Conservation (phyloP, 2,888 invertebrate genomes). For the Frankliniella intonsa region DNA sequence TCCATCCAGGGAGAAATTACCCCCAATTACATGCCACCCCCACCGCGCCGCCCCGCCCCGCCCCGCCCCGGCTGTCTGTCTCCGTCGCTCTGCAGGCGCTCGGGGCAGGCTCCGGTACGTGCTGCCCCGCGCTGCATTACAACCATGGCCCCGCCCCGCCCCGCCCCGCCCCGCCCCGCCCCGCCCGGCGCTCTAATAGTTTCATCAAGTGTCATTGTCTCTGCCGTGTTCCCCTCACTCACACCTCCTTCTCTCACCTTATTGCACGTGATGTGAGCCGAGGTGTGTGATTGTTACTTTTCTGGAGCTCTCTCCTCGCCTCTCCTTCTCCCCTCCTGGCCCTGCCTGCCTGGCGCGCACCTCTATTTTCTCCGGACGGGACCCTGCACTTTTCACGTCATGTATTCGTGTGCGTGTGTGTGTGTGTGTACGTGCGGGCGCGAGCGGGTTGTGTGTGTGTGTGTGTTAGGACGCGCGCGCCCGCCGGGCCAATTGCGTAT, state of each 20-base stretch:
- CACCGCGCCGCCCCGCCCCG: not conserved
- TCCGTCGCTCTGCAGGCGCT: not conserved
- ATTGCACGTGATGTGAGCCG: not conserved
- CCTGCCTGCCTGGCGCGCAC: not conserved
- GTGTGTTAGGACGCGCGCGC: not conserved
- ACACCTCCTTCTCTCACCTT: not conserved
- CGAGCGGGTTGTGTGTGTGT: too few species aligned
- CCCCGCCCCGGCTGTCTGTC: not conserved
- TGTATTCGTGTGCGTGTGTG: not conserved
- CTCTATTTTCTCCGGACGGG: not conserved
- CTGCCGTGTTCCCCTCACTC: not conserved
- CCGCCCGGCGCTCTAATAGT: not conserved
- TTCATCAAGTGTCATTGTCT: slow-evolving; percentile 5
- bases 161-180: not conserved
- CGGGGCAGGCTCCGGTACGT: not conserved
- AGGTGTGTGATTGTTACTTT: not conserved
- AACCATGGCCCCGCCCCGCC: not conserved
- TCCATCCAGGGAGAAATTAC: not conserved
- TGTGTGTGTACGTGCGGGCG: too few species aligned
- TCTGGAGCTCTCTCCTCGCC: not conserved
- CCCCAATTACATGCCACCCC: not conserved
- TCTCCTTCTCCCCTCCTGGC: not conserved
- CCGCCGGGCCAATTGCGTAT: not conserved
- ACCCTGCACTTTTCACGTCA: not conserved
- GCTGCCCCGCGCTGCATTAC: not conserved